A percentile compares a stretch with the other conserved stretches of the same genome.
phyloP scores from a whole-genome alignment of 2,888 invertebrate genomes.

The Folsomia candida region DNA sequence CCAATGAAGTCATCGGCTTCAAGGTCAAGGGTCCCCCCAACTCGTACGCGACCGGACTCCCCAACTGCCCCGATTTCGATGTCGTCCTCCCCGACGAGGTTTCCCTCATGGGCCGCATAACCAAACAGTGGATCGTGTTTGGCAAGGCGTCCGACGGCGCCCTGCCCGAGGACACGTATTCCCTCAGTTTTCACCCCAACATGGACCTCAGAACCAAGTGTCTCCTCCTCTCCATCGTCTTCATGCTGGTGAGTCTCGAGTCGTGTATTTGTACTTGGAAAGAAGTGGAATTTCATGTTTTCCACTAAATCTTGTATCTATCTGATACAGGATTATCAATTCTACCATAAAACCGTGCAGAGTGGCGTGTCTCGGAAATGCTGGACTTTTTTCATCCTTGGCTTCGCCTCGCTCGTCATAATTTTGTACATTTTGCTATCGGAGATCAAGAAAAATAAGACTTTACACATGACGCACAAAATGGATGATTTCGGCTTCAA shows the following conservation, averaged over 20 bases:
- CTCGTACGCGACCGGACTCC: conserved; percentile 35
- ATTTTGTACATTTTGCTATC: conserved; percentile 38
- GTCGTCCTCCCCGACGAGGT: conserved; percentile 38
- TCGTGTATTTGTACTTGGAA: background rate
- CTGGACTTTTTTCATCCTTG: conserved; percentile 41
- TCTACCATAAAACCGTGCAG: conserved; percentile 38
- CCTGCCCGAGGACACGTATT: conserved; percentile 37
- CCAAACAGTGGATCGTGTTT: conserved; percentile 39
- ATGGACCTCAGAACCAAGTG: conserved; percentile 43
- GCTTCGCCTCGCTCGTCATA: conserved; percentile 39
- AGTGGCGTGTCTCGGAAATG: conserved; percentile 36
- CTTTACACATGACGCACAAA: background rate
- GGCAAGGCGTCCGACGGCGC: conserved; percentile 28
- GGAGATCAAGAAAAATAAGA: conserved; percentile 32
- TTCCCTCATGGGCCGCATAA: conserved; percentile 40
- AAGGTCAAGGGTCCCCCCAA: conserved; percentile 36
- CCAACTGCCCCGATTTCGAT: conserved; percentile 38
- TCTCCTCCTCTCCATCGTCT: conserved; percentile 38
- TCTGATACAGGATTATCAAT: conserved; percentile 37
- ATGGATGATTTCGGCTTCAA: background rate
- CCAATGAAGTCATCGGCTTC: conserved; percentile 26
- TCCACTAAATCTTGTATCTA: background rate
- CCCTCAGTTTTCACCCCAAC: conserved; percentile 38
- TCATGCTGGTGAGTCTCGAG: conserved; percentile 32
- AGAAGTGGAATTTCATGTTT: background rate